Evolutionary conservation across 2,113 vertebrate species (phyloP).

Genomic region (Hydropotes inermis): DNA sequence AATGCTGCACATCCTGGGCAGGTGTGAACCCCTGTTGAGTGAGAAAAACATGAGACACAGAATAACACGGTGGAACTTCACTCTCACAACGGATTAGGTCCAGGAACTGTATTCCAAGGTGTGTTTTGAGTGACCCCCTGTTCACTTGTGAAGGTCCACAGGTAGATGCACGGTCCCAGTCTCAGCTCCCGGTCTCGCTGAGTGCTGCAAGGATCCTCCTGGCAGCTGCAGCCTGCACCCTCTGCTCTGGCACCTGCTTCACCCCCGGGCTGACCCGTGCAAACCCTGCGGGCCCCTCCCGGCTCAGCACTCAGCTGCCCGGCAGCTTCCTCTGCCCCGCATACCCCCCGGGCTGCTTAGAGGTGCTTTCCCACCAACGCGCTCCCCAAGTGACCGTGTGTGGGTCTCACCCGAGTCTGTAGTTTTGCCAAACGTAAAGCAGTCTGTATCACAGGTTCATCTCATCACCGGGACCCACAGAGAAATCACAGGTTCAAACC

Average conservation of each 20-base stretch:
- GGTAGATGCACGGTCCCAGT: background rate
- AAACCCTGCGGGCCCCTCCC: background rate
- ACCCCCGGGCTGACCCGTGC: rapidly evolving
- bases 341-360: too few species aligned
- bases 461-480: rapidly evolving
- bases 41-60: background rate
- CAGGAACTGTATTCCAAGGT: background rate
- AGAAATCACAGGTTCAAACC: background rate
- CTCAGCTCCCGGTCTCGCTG: rapidly evolving
- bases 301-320: too few species aligned
- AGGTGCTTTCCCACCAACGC: rapidly evolving
- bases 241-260: background rate
- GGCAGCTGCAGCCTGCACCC: rapidly evolving
- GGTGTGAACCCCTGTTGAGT: background rate
- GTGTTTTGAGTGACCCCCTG: too few species aligned
- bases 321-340: background rate
- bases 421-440: rapidly evolving
- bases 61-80: background rate
- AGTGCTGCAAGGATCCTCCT: too few species aligned
- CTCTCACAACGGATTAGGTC: background rate
- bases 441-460: rapidly evolving
- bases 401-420: background rate
- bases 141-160: background rate
- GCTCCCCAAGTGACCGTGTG: rapidly evolving
- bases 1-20: rapidly evolving